Evolutionary conservation across 2,888 invertebrate species (phyloP), one percentile per base, ranked within the genome.

Genomic region (Anoncus sp.): DNA sequence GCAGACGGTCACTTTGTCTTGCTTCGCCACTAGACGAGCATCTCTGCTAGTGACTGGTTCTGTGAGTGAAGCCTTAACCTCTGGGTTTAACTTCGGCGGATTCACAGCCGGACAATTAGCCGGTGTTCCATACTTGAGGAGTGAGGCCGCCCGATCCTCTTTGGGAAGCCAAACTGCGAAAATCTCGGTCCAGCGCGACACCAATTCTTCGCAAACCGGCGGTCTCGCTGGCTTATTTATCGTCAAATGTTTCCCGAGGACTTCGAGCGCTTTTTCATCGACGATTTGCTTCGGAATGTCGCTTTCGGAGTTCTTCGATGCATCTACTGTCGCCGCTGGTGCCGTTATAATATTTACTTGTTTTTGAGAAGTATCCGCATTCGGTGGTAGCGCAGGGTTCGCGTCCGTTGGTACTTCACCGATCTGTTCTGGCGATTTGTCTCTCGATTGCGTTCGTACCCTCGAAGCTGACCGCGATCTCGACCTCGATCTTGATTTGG

Each of bases 41-140:
- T 78, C 80, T 70, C 77, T 81, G 47, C 12, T 67, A 27, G 76
- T 66, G 20, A 77, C 51, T 10, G 73, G 63, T 51, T 80, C 80
- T n/a, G 69, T 43, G 7, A 77, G 45, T 35, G 73, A 75, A 35
- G 35, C 67, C 20, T 72, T 72, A 16, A 82, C 55, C 22, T 80
- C 72, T 10, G 57, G 10, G 45, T 81, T 80, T 12, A 83, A 49
- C 38, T 75, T 77, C 9, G 74, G 80, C 12, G 76, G 63, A 22
- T 82, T 77, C 43, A 80, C 27, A 12, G 14, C 14, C 12, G 27
- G 31, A 47, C 72, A 80, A 67, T 82, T 81, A 43, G 66, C 70
- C n/a, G 79, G 66, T 35, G 71, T 75, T 24, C 57, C 43, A 27
- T 78, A 72, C 27, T 80, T 80, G 20, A 67, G 55, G 20, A 67